These are phyloP conservation scores for Hypsopygia costalis DNA, from an alignment of 2,888 invertebrate species.

Conservation along the genomic window DNA sequence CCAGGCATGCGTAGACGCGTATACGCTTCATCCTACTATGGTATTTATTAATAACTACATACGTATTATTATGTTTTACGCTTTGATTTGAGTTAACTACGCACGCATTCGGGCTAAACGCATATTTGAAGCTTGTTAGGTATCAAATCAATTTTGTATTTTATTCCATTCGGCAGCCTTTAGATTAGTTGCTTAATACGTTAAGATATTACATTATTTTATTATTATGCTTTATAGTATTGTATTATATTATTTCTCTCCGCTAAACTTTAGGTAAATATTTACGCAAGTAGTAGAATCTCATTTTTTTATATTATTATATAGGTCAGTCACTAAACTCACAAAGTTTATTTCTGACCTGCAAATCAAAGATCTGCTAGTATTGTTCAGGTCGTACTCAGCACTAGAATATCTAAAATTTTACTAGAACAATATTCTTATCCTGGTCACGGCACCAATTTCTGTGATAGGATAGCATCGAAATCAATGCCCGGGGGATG, in stretches of 20 bases:
- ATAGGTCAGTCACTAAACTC: too few species aligned
- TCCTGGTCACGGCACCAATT: too few species aligned
- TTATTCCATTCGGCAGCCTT: slow-evolving; percentile 13
- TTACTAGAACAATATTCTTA: too few species aligned
- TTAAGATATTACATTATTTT: neutral
- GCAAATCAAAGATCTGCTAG: too few species aligned
- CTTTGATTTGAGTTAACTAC: slow-evolving; percentile 45
- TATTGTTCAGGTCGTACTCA: too few species aligned
- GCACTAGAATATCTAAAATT: too few species aligned
- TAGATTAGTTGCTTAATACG: slow-evolving; percentile 16
- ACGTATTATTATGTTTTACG: slow-evolving; percentile 23
- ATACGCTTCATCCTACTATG: slow-evolving; percentile 42
- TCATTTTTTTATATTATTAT: too few species aligned
- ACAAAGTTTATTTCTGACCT: too few species aligned
- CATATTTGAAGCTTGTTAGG: slow-evolving; percentile 24
- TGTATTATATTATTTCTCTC: slow-evolving; percentile 1
- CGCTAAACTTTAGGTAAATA: neutral
- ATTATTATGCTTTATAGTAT: neutral
- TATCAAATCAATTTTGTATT: neutral
- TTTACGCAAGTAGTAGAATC: too few species aligned
- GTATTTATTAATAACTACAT: slow-evolving; percentile 1
- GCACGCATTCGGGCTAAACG: slow-evolving; percentile 63
- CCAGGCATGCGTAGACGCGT: slow-evolving; percentile 57
- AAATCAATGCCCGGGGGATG: too few species aligned
- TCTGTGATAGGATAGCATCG: too few species aligned